Percentiles rank a stretch among this genome's conserved stretches.
Conservation (phyloP, 2,797 vertebrate genomes). For the Argentina silus region DNA sequence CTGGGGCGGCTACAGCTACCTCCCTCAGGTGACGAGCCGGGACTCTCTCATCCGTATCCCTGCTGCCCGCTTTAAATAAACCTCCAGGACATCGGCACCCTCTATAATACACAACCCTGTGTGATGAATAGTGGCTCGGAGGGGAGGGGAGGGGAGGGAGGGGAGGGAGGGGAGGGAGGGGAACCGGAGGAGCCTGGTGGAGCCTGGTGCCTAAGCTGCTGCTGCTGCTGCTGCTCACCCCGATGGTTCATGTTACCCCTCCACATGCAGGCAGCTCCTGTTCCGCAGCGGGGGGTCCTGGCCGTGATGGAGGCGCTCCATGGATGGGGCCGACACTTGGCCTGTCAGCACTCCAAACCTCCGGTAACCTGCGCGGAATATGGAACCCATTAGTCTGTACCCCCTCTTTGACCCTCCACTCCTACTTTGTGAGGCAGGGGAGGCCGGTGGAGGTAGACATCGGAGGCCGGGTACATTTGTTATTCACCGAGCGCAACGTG, state of each 20-base stretch:
- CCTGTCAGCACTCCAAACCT: conserved; percentile 25
- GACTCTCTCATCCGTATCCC: not conserved
- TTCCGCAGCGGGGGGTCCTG: conserved; percentile 9
- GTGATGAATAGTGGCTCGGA: conserved; percentile 33
- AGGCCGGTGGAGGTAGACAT: not conserved
- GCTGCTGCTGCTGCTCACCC: conserved; percentile 13
- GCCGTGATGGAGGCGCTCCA: conserved; percentile 25
- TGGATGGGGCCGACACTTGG: conserved; percentile 15
- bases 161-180: not conserved
- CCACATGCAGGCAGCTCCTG: conserved; percentile 19
- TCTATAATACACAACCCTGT: conserved; percentile 14
- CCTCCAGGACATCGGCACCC: conserved; percentile 25
- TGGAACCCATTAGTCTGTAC: conserved; percentile 29
- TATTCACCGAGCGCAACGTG: too few relatives aligned
- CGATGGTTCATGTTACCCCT: conserved; percentile 24
- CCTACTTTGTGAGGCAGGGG: not conserved
- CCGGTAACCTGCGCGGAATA: conserved; percentile 11
- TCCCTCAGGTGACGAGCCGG: not conserved
- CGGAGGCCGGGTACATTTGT: not conserved
- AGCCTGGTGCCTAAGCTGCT: conserved; percentile 5
- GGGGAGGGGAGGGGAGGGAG: not conserved
- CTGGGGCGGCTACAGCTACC: not conserved
- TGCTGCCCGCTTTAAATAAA: conserved; percentile 21
- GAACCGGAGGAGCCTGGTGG: not conserved
- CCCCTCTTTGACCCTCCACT: conserved; percentile 19